Evolutionary conservation across 2,113 vertebrate genomes (phyloP), one percentile per base, ranked within the genome.

Genomic region (Poecile atricapillus): DNA sequence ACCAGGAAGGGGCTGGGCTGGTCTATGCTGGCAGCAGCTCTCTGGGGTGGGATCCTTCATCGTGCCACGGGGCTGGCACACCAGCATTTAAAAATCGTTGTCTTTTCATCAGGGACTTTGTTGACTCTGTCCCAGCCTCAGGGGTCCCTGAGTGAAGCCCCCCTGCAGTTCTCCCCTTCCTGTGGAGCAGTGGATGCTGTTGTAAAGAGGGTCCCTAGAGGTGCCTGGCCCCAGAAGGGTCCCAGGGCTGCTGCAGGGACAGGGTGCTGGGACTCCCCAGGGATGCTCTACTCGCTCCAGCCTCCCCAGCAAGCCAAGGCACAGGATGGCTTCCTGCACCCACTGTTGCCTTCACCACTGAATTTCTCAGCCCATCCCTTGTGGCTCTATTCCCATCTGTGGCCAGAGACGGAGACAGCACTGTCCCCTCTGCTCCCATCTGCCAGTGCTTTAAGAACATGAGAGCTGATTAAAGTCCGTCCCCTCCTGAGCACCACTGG

Each of bases 381-480:
- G 37, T 1, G 3, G 23, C 11, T 76, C 65, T 23, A 5, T 39
- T n/a, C 58, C 55, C 11, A 7, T 11, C 64, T 1, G 2, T 25
- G 55, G 52, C 19, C 5, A 6, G 49, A n/a, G 46, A 33, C 2
- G 0, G 68, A 77, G 39, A 44, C 11, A 53, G 56, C 41, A 28
- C 14, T 0, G 0, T 27, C 46, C 33, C 44, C 55, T 74, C 31
- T 7, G 2, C 88, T 69, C 95, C 78, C 67, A 58, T 78, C 91
- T 94, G 93, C 60, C 70, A 43, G 47, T 43, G 88, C 91, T 56
- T 79, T 89, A 90, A 47, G 70, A 52, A 60, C 33, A 62, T 3
- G 79, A 97, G 96, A 97, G 94, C 93, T 9, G 94, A 97, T 97
- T 96, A 96, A 83, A 74, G 73, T 33, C 90, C 39, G 1, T 70